Percentiles rank a stretch among this genome's conserved stretches.
Conservation (phyloP, 1,140 invertebrate species). For the Sipha flava region DNA sequence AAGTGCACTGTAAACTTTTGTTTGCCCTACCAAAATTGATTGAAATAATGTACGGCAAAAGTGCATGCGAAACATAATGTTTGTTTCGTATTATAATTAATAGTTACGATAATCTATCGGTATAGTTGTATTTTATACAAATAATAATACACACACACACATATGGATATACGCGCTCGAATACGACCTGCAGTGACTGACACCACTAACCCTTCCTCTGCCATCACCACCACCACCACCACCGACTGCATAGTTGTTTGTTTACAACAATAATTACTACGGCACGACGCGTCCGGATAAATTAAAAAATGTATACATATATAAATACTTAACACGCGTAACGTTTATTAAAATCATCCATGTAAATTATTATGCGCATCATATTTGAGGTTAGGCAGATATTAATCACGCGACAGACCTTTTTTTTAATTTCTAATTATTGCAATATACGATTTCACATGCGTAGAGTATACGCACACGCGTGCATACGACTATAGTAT, state of each 20-base stretch:
- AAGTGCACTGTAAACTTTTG: background rate
- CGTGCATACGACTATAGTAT: too few species aligned
- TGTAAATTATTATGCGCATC: background rate
- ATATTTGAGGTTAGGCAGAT: background rate
- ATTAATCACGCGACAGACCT: background rate
- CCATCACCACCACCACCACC: background rate
- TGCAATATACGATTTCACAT: too few species aligned
- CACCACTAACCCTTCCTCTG: background rate
- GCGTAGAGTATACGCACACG: too few species aligned
- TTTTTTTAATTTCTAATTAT: too few species aligned
- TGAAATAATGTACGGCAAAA: background rate
- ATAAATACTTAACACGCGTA: too few species aligned
- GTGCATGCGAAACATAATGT: too few species aligned
- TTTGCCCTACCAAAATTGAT: background rate
- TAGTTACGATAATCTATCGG: background rate
- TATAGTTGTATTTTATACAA: too few species aligned
- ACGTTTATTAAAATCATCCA: background rate
- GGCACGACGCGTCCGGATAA: background rate
- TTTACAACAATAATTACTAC: background rate
- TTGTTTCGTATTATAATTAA: background rate
- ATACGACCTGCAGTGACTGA: conserved; percentile 4
- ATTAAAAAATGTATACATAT: background rate
- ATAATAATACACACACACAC: background rate
- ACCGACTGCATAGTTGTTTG: background rate
- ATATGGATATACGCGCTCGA: background rate